Evolutionary conservation across 2,797 vertebrate species (phyloP), one percentile per base, ranked within the genome.

Genomic region (Argentina silus): DNA sequence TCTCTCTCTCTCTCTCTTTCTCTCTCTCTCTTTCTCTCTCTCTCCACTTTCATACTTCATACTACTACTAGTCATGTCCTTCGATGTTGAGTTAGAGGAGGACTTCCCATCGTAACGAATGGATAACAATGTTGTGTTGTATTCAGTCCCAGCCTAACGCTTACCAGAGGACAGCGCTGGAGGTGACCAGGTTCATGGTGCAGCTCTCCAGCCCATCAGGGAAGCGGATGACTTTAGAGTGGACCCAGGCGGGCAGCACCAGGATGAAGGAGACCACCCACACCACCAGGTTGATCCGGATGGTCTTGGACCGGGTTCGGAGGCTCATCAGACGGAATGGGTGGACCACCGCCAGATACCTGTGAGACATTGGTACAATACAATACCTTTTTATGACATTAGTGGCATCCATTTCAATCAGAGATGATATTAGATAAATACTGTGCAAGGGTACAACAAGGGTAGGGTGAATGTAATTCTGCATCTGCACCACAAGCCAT

Each of bases 181-280:
- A 85, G 60, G 90, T 92, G 61, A 85, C 86, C 79, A 93, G 84
- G 87, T 91, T 86, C 81, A 92, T 91, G 79, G 84, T 77, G 59
- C 88, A 93, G 79, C 91, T 91, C 79, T 94, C 87, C 48, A 94
- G 76, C 0, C 88, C 81, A 0, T 91, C 91, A 72, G 90, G 85
- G 83, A 94, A 93, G 69, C 81, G 90, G 72, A 93, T 90, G 74
- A 91, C 83, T 79, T 94, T 92, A 0, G 86, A 89, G 77, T 91
- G 88, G 67, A 87, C 50, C 86, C 88, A 92, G 57, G 85, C 82
- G 55, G 86, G 85, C 68, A 90, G 72, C 0, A 90, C 85, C 74
- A 93, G 84, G 81, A 90, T 57, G 74, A 91, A 76, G 0, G 81
- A 91, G 61, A 80, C 69, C 6, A 80, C 82, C 90, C 86, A 90